These are phyloP conservation scores for Cheilosia scutellata DNA, from an alignment of 2,888 invertebrate genomes.

Conservation along the genomic window DNA sequence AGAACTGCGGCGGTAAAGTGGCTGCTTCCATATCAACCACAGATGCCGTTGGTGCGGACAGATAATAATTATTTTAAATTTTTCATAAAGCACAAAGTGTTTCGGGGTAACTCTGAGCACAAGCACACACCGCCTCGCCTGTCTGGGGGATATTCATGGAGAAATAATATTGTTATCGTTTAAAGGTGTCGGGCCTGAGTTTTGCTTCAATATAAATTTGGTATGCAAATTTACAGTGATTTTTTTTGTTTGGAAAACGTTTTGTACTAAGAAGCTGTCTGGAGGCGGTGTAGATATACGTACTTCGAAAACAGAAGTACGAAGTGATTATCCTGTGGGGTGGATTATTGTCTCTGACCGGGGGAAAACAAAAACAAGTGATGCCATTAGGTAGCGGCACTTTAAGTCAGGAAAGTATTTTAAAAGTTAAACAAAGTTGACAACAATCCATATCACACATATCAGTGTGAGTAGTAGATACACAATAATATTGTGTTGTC, in stretches of 20 bases:
- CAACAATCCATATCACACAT: no score
- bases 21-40: slow-evolving; percentile 41
- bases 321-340: not conserved
- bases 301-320: not conserved
- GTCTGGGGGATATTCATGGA: slow-evolving; percentile 28
- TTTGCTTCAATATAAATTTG: slow-evolving; percentile 51
- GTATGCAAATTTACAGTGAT: slow-evolving; percentile 59
- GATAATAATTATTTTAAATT: slow-evolving; percentile 74
- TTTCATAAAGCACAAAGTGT: slow-evolving; percentile 70
- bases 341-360: not conserved
- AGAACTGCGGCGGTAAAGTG: slow-evolving; percentile 8
- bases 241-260: slow-evolving; percentile 19
- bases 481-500: no score
- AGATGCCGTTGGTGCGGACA: slow-evolving; percentile 67
- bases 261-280: not conserved
- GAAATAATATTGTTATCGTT: slow-evolving; percentile 63
- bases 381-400: not conserved
- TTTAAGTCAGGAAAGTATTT: no score
- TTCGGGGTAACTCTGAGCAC: slow-evolving; percentile 43
- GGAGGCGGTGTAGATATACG: not conserved
- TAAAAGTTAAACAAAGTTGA: no score
- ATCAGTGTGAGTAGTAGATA: no score
- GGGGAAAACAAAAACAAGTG: not conserved
- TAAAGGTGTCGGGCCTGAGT: slow-evolving; percentile 44
- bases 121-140: not conserved